Evolutionary conservation across 2,113 vertebrate species (phyloP).

Genomic region (Calonectris borealis): DNA sequence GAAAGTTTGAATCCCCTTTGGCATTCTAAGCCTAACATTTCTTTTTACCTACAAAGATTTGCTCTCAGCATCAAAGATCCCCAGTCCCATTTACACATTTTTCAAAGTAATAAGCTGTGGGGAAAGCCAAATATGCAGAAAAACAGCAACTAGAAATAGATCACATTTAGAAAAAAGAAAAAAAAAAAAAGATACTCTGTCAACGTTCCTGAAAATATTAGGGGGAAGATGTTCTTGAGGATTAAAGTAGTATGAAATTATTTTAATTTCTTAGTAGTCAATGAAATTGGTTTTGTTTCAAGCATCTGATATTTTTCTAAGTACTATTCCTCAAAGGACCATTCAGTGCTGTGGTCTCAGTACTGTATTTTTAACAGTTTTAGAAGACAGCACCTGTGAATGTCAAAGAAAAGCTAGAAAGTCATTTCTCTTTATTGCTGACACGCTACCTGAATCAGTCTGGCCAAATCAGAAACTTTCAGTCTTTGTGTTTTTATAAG

Average conservation of each 20-base stretch:
- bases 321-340: not conserved
- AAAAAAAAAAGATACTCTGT: not conserved
- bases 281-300: not conserved
- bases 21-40: slow-evolving; percentile 45
- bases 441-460: not conserved
- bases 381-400: not conserved
- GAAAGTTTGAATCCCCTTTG: slow-evolving; percentile 68
- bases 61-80: slow-evolving; percentile 28
- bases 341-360: not conserved
- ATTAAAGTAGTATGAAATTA: not conserved
- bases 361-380: not conserved
- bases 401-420: not conserved
- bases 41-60: slow-evolving; percentile 57
- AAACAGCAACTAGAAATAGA: not conserved
- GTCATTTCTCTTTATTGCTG: not conserved
- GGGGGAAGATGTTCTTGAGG: not conserved
- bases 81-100: slow-evolving; percentile 30
- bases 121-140: slow-evolving; percentile 41
- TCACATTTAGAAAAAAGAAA: not conserved
- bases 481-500: slow-evolving; percentile 7
- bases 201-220: not conserved
- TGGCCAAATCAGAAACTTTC: slow-evolving; percentile 22
- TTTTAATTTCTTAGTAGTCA: not conserved
- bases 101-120: slow-evolving; percentile 40
- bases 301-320: not conserved